A percentile compares a stretch with the other conserved stretches of the same genome.
phyloP scores from a whole-genome alignment of 2,888 invertebrate genomes.

The Clostera curtula region DNA sequence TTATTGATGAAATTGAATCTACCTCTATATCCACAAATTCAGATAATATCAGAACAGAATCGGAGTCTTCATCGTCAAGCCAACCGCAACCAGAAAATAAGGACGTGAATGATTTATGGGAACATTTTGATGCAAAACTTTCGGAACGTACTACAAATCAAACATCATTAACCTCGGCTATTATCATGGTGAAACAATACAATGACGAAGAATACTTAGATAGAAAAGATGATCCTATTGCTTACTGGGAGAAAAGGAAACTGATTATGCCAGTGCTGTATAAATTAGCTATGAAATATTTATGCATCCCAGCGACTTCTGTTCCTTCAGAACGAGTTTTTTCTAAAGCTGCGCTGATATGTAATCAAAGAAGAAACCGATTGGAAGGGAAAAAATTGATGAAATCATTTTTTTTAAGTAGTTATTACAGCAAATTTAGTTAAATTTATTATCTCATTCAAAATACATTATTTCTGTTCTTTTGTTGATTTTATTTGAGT shows the following conservation, averaged over 20 bases:
- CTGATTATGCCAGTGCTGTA: constrained; percentile 5
- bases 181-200: background rate
- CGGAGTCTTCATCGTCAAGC: too few relatives aligned
- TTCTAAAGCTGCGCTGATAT: too few relatives aligned
- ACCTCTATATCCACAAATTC: constrained; percentile 3
- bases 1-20: constrained; percentile 5
- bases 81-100: too few relatives aligned
- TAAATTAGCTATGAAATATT: constrained; percentile 3
- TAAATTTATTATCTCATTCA: too few relatives aligned
- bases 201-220: background rate
- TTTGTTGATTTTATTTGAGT: too few relatives aligned
- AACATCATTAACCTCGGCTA: too few relatives aligned
- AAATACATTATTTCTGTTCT: too few relatives aligned
- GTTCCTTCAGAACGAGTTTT: constrained; percentile 6
- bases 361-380: too few relatives aligned
- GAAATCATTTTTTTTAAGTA: too few relatives aligned
- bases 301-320: constrained; percentile 5
- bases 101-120: constrained; percentile 6
- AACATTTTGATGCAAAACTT: constrained; percentile 2
- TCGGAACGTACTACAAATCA: constrained; percentile 2
- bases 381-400: too few relatives aligned
- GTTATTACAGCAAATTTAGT: too few relatives aligned
- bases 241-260: background rate
- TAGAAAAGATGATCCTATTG: background rate
- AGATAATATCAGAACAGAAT: too few relatives aligned